A percentile compares a stretch with the other conserved stretches of the same genome.
phyloP scores from a whole-genome alignment of 23 tunicate genomes.

The Oikopleura dioica region DNA sequence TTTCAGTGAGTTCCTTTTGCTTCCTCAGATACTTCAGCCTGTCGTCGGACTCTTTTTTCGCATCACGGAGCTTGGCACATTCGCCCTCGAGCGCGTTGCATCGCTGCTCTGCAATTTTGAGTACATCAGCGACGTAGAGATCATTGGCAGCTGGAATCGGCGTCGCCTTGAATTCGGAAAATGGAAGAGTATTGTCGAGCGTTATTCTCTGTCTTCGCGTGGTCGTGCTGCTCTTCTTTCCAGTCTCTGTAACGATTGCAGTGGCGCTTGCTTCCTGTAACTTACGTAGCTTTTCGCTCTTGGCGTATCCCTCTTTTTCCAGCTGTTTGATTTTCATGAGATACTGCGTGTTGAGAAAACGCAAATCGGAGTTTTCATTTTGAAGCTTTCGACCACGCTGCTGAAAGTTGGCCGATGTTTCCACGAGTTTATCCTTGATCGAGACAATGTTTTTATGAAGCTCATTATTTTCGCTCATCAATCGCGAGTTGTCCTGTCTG shows the following conservation, averaged over 20 bases:
- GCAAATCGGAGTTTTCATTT: conserved; percentile 3
- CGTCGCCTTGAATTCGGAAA: neutral
- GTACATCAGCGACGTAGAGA: neutral
- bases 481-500: neutral
- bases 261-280: neutral
- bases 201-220: no score
- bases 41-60: conserved; percentile 1
- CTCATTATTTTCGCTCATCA: neutral
- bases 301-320: neutral
- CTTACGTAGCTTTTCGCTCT: neutral
- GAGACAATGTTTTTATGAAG: neutral
- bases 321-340: neutral
- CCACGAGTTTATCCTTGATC: neutral
- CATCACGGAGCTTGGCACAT: neutral
- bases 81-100: neutral
- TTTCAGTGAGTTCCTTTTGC: neutral
- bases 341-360: conserved; percentile 1
- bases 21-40: neutral
- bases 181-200: conserved; percentile 1
- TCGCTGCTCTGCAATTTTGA: conserved; percentile 1
- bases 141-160: neutral
- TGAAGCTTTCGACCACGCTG: neutral
- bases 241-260: neutral
- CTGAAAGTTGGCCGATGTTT: neutral
- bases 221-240: no score